Conservation (phyloP, 2,888 invertebrate genomes). For the Aricia artaxerxes region DNA sequence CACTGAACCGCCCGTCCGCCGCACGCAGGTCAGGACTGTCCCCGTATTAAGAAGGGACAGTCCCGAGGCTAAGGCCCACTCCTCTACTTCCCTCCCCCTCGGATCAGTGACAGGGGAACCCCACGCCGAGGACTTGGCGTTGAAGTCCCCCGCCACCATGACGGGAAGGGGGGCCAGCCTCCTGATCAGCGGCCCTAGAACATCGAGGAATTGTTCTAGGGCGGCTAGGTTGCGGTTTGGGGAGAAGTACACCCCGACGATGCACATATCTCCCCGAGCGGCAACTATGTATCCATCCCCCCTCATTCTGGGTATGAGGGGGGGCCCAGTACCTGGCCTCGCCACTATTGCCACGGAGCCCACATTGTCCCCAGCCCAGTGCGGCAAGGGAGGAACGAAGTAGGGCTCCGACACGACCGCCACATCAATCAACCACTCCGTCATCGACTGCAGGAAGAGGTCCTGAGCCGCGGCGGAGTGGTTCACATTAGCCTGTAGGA, state of each 20-base stretch:
- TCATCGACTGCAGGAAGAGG: no score
- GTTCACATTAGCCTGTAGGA: background rate
- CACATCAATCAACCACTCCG: background rate
- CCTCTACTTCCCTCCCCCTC: no score
- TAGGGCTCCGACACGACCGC: background rate
- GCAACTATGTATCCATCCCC: no score
- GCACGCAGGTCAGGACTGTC: background rate
- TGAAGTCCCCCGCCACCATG: background rate
- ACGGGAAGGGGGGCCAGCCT: background rate
- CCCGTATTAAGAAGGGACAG: no score
- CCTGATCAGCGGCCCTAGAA: background rate
- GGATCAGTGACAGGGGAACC: no score
- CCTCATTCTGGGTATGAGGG: no score
- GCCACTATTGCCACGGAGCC: background rate
- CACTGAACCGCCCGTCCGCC: background rate
- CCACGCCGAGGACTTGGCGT: no score
- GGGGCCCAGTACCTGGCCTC: no score
- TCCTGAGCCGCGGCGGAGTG: conserved; percentile 25
- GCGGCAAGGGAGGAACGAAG: background rate
- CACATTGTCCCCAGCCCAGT: background rate
- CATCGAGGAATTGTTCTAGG: background rate
- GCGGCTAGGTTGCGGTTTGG: background rate
- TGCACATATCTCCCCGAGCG: no score
- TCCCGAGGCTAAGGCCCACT: no score
- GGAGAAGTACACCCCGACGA: background rate